Evolutionary conservation across 2,888 invertebrate species (phyloP).

Genomic region (Drosophila phalerata): DNA sequence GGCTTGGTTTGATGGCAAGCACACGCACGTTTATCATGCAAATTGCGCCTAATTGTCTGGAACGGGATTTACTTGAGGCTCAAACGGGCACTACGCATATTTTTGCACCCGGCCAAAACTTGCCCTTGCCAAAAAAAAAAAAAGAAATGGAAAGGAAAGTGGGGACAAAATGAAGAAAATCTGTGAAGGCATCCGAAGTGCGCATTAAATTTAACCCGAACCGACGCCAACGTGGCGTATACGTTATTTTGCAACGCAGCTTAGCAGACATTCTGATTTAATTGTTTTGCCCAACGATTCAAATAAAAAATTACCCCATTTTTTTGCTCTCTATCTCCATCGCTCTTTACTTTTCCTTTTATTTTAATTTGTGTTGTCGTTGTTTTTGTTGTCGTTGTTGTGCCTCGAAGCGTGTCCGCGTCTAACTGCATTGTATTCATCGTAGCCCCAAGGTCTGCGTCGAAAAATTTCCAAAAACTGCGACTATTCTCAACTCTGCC

Average conservation of each 20-base stretch:
- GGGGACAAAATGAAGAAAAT: constrained; percentile 29
- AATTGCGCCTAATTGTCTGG: constrained; percentile 82
- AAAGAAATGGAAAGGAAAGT: not conserved
- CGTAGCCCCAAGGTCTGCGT: constrained; percentile 9
- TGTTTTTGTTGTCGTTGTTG: not conserved
- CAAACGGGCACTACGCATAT: constrained; percentile 53
- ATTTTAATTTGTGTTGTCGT: not conserved
- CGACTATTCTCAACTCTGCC: constrained; percentile 33
- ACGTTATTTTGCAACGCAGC: constrained; percentile 61
- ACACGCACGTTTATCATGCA: constrained; percentile 74
- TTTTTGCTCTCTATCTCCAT: constrained; percentile 18
- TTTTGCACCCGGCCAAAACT: constrained; percentile 17
- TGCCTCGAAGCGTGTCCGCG: constrained; percentile 15
- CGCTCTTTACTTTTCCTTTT: not conserved
- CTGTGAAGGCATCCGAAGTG: constrained; percentile 49
- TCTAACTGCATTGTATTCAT: constrained; percentile 43
- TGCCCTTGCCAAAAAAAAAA: constrained; percentile 20
- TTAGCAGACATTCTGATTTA: constrained; percentile 78
- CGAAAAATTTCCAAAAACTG: not conserved
- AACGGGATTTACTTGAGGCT: constrained; percentile 72
- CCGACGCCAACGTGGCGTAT: constrained; percentile 50
- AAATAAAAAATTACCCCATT: constrained; percentile 55
- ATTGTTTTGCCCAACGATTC: constrained; percentile 73
- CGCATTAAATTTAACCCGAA: constrained; percentile 47
- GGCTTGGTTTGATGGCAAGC: constrained; percentile 74